A percentile compares a stretch with the other conserved stretches of the same genome.
phyloP scores from a whole-genome alignment of 2,888 invertebrate species.

The Macaria liturata region DNA sequence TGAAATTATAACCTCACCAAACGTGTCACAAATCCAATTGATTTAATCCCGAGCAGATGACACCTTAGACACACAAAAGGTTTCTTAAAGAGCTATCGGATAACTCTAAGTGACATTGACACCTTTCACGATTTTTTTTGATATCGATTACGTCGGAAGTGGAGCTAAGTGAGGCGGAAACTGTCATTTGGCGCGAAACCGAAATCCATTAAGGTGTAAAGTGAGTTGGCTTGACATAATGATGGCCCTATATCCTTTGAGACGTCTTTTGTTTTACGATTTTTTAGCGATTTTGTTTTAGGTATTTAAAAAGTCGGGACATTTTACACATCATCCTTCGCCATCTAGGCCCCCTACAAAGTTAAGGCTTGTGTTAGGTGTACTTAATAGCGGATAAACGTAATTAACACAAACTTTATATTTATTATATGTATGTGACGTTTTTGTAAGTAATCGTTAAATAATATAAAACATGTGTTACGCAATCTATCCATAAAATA shows the following conservation, averaged over 20 bases:
- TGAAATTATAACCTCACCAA: constrained; percentile 7
- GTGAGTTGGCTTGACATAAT: constrained; percentile 64
- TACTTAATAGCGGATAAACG: no score
- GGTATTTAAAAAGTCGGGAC: no score
- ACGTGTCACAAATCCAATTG: constrained; percentile 22
- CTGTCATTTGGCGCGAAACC: constrained; percentile 69
- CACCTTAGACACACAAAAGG: constrained; percentile 34
- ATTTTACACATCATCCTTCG: no score
- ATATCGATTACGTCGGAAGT: constrained; percentile 80
- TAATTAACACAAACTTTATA: no score
- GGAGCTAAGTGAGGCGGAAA: constrained; percentile 75
- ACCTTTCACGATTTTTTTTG: constrained; percentile 67
- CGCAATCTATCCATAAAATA: no score
- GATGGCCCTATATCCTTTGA: constrained; percentile 45
- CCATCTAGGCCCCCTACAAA: no score
- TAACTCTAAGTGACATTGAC: constrained; percentile 33
- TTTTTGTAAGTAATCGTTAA: no score
- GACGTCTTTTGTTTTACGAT: constrained; percentile 39
- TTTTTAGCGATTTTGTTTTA: constrained; percentile 21
- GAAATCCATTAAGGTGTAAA: constrained; percentile 73
- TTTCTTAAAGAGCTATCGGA: constrained; percentile 37
- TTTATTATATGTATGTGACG: no score
- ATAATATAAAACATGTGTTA: no score
- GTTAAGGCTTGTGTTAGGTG: no score
- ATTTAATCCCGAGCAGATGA: constrained; percentile 23